Percentiles rank a stretch among this genome's conserved stretches.
Evolutionary conservation across 1,140 invertebrate species (phyloP).

Genomic region (Dreissena rostriformis): DNA sequence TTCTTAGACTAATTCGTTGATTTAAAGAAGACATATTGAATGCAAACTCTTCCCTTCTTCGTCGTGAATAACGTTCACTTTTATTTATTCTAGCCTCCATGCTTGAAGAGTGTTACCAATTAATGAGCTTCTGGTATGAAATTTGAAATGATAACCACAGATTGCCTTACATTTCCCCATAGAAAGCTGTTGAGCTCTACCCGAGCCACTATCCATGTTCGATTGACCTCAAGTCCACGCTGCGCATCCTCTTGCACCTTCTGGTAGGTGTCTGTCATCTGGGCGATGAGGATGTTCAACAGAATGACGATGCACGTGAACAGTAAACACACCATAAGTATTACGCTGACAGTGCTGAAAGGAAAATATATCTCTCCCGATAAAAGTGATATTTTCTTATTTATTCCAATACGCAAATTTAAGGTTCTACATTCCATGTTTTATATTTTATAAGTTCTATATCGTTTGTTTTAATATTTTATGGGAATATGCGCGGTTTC

Average conservation of each 20-base stretch:
- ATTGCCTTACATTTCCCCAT: conserved; percentile 62
- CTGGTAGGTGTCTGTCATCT: conserved; percentile 75
- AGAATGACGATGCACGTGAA: conserved; percentile 72
- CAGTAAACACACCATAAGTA: conserved; percentile 73
- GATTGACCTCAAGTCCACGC: conserved; percentile 72
- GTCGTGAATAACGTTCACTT: no score
- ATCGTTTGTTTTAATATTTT: background rate
- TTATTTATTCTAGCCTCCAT: no score
- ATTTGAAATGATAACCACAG: background rate
- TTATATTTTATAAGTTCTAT: background rate
- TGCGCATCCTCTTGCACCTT: conserved; percentile 74
- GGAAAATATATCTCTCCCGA: background rate
- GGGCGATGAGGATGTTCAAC: conserved; percentile 76
- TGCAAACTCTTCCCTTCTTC: no score
- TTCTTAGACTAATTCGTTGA: no score
- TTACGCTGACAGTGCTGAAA: conserved; percentile 68
- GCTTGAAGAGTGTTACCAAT: no score
- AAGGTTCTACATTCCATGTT: no score
- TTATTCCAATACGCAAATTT: no score
- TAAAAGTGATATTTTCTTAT: no score
- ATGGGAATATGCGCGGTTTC: background rate
- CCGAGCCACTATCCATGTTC: conserved; percentile 74
- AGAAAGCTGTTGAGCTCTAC: conserved; percentile 74
- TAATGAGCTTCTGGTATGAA: no score
- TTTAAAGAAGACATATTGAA: no score